phyloP scores from a whole-genome alignment of 2,888 invertebrate genomes.

The Stenodema calcarata region DNA sequence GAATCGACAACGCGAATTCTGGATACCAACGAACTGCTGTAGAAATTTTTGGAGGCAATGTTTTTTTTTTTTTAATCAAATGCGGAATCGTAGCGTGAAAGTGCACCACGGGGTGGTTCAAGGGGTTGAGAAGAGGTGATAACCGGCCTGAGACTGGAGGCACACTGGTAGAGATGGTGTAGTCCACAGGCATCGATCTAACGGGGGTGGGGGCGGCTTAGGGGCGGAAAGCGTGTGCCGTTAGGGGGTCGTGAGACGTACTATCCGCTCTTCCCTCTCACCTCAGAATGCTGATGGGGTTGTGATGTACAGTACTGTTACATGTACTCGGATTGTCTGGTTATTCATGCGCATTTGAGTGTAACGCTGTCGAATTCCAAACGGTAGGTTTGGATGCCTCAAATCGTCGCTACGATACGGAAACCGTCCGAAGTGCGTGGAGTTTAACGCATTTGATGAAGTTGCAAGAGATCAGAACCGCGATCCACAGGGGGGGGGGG shows the following conservation, averaged over 20 bases:
- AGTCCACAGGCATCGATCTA: slow-evolving; percentile 27
- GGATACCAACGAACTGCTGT: neutral
- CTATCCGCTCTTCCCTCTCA: neutral
- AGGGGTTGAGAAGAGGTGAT: neutral
- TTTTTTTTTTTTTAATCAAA: too few species aligned
- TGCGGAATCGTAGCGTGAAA: neutral
- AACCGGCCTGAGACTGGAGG: slow-evolving; percentile 37
- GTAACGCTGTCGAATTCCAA: too few species aligned
- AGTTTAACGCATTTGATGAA: too few species aligned
- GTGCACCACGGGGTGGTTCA: neutral
- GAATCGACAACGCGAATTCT: neutral
- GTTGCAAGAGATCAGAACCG: too few species aligned
- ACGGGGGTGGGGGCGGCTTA: neutral
- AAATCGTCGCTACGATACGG: too few species aligned
- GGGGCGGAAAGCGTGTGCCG: neutral
- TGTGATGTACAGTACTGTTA: too few species aligned
- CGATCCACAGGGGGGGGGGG: too few species aligned
- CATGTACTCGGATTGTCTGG: too few species aligned
- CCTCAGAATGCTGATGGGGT: too few species aligned
- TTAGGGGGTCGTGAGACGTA: neutral
- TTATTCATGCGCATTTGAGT: too few species aligned
- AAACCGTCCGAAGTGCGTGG: too few species aligned
- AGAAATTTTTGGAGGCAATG: neutral
- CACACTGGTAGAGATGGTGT: slow-evolving; percentile 19
- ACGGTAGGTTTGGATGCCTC: too few species aligned